phyloP scores from a whole-genome alignment of 1,140 invertebrate genomes.

The Eriosoma lanigerum region DNA sequence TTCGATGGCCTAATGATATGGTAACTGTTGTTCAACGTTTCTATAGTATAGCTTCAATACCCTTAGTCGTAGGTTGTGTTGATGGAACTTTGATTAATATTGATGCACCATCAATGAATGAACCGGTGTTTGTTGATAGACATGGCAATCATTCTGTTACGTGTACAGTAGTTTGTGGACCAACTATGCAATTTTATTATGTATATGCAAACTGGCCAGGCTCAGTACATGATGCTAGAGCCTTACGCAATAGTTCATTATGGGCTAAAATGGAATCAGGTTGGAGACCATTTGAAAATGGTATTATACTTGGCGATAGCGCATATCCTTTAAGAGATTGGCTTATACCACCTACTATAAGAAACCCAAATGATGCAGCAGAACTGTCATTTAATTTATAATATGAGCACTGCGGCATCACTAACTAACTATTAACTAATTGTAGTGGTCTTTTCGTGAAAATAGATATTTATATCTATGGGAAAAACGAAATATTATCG shows the following conservation, averaged over 20 bases:
- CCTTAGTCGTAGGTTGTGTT: conserved; percentile 40
- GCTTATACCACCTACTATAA: conserved; percentile 53
- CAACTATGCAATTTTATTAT: conserved; percentile 54
- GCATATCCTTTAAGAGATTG: conserved; percentile 52
- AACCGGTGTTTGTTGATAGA: conserved; percentile 55
- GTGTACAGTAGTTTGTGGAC: conserved; percentile 55
- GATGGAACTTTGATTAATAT: conserved; percentile 56
- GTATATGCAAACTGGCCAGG: conserved; percentile 55
- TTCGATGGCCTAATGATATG: no score
- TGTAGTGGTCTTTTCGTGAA: no score
- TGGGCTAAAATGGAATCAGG: conserved; percentile 21
- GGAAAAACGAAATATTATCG: conserved; percentile 16
- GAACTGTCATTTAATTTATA: conserved; percentile 33
- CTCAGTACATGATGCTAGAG: conserved; percentile 54
- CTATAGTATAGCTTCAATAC: conserved; percentile 37
- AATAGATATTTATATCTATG: no score
- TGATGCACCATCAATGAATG: conserved; percentile 53
- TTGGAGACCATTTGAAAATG: no score
- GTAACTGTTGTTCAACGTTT: conserved; percentile 50
- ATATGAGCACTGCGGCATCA: no score
- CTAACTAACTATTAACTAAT: no score
- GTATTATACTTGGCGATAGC: conserved; percentile 50
- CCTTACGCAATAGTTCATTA: conserved; percentile 54
- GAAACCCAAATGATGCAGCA: conserved; percentile 10
- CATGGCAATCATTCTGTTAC: conserved; percentile 56